Evolutionary conservation across 2,113 vertebrate genomes (phyloP).

Genomic region (Misgurnus anguillicaudatus): DNA sequence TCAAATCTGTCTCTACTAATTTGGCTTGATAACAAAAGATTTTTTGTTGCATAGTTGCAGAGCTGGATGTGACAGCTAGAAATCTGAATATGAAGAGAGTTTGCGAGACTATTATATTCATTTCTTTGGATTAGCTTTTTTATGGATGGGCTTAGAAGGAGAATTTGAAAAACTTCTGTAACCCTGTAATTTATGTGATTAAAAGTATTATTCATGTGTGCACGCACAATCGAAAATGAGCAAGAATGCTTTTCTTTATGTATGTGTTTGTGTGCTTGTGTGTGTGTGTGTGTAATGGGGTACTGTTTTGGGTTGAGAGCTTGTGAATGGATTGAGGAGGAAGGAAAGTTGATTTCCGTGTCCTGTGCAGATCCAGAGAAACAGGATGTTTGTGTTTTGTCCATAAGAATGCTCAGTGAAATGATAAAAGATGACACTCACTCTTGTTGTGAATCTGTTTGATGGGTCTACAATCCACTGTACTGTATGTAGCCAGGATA

Average conservation of each 20-base stretch:
- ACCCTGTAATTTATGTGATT: slow-evolving; percentile 24
- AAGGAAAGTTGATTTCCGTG: slow-evolving; percentile 71
- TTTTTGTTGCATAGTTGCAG: slow-evolving; percentile 10
- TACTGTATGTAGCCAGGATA: slow-evolving; percentile 28
- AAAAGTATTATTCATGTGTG: not conserved
- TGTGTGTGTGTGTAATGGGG: not conserved
- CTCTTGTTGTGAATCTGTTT: slow-evolving; percentile 20
- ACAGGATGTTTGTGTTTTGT: slow-evolving; percentile 70
- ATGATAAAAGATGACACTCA: slow-evolving; percentile 38
- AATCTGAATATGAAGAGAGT: slow-evolving; percentile 6
- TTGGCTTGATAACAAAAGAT: slow-evolving; percentile 3
- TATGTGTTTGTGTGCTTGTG: slow-evolving; percentile 12
- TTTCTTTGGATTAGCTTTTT: slow-evolving; percentile 30
- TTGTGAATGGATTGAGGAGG: slow-evolving; percentile 56
- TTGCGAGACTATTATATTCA: slow-evolving; percentile 9
- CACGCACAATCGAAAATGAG: not conserved
- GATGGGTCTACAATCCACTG: slow-evolving; percentile 11
- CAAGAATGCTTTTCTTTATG: not conserved
- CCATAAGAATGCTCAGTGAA: slow-evolving; percentile 41
- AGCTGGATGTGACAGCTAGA: slow-evolving; percentile 13
- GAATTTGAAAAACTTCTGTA: slow-evolving; percentile 5
- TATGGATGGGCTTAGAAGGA: slow-evolving; percentile 14
- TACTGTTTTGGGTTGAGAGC: slow-evolving; percentile 7
- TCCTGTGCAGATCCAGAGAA: slow-evolving; percentile 62
- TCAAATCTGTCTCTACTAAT: not conserved